phyloP scores from a whole-genome alignment of 2,113 vertebrate species.

The Lepisosteus osseus region DNA sequence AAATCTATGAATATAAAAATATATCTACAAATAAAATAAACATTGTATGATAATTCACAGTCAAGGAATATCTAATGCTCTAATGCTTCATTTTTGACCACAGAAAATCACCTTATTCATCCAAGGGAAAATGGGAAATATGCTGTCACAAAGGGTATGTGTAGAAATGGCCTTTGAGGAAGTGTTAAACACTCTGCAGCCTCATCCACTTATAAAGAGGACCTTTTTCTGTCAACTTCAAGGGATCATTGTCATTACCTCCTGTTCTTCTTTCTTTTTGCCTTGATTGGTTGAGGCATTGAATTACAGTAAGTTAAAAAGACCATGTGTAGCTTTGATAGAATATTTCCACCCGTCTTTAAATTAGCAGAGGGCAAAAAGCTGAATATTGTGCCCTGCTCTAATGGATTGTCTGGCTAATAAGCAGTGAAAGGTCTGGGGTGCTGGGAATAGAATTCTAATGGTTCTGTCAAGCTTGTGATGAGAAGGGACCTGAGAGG shows the following conservation, averaged over 20 bases:
- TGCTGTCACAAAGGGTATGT: too few species aligned
- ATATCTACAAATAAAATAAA: too few species aligned
- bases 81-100: too few species aligned
- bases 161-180: too few species aligned
- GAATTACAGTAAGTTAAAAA: conserved; percentile 21
- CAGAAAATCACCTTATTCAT: too few species aligned
- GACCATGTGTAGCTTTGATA: conserved; percentile 26
- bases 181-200: background rate
- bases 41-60: too few species aligned
- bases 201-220: background rate
- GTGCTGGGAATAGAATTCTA: conserved; percentile 58
- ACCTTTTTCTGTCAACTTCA: conserved; percentile 12
- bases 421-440: conserved; percentile 64
- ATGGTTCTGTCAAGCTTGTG: conserved; percentile 58
- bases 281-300: conserved; percentile 17
- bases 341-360: conserved; percentile 36
- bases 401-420: conserved; percentile 70
- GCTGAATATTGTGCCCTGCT: conserved; percentile 34
- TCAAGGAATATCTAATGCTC: too few species aligned
- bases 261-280: conserved; percentile 3
- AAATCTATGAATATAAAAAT: too few species aligned
- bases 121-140: too few species aligned
- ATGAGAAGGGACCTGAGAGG: conserved; percentile 34
- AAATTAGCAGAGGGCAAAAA: conserved; percentile 36
- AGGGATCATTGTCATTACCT: conserved; percentile 5